Base-by-base conservation (phyloP, 2,888 invertebrate species). In the Eristalis pertinax region DNA sequence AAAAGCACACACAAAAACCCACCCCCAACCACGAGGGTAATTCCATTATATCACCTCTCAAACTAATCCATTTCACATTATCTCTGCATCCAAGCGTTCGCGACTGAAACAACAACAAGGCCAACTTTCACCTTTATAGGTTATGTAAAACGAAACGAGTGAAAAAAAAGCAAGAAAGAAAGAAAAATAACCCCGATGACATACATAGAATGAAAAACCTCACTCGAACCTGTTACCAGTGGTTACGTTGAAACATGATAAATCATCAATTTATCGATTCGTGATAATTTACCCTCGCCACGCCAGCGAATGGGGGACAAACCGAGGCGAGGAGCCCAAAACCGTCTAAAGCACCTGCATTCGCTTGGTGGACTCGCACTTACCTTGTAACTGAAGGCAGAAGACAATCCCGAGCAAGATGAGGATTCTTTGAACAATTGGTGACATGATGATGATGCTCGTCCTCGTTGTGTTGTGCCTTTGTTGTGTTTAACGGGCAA, bases 311-410 rank as follows among this genome's bases (percentile, higher is more conserved):
- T 10, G 4, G 11, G 35, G 35, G 35, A 35, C 4, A 0, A n/a
- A n/a, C n/a, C n/a, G n/a, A n/a, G n/a, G n/a, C n/a, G n/a, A n/a
- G n/a, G n/a, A n/a, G n/a, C n/a, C n/a, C n/a, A n/a, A n/a, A n/a
- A n/a, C n/a, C n/a, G 8, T 8, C 32, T 1, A 1, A 32, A 32
- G 8, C 32, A 32, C 32, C 32, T 8, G 8, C 4, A 10, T 32
- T 32, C 8, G 32, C 32, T n/a, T n/a, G n/a, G 8, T 10, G 8
- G 0, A 0, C 8, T 10, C 10, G 1, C 13, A 67, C 89, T 92
- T 90, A 92, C 92, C 92, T 91, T 92, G 92, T 89, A 89, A 83
- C 68, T 89, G 88, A 22, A 92, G 90, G 89, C 92, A 92, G 90
- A 92, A 91, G 76, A 92, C 89, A 80, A 92, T 84, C 90, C 92